Evolutionary conservation across 2,888 invertebrate species (phyloP), one percentile per base, ranked within the genome.

Genomic region (Leucophora obtusa): DNA sequence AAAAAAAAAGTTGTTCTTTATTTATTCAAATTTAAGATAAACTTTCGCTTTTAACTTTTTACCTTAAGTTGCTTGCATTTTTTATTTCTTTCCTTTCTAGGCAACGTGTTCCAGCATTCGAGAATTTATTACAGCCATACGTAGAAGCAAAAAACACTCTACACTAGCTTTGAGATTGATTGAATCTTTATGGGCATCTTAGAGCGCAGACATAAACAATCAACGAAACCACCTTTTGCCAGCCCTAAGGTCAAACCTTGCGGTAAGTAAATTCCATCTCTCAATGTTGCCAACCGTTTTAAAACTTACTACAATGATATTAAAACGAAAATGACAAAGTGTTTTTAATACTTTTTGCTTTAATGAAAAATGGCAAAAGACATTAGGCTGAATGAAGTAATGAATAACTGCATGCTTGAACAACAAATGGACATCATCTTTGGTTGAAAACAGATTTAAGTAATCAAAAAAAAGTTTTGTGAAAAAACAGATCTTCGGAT

Each of bases 221-320:
- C 87, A 87, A 84, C 88, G 86, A 85, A 85, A 85, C 85, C 88
- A 86, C 87, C 87, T 87, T 85, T 86, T 87, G 72, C 72, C 81
- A 76, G 74, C 78, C 83, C 79, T 82, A 76, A 63, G 80, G 83
- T 74, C 82, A 81, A 51, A 38, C 68, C 71, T 68, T 6, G 72
- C 81, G 74, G 65, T 75, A 71, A 77, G 77, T 65, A 63, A 68
- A 75, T 77, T 79, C 71, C 81, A 74, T 68, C 53, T 54, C 38
- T 59, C 54, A 59, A 65, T 53, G 60, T 56, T 54, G 47, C 59
- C 63, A 54, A 70, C 56, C 68, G 59, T 71, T 70, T 72, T 28
- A 50, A 35, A 59, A 54, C 15, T 54, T 70, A 15, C 51, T 74
- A 53, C 21, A 56, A 60, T 50, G 14, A 63, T 65, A 24, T 15